Evolutionary conservation across 37 sponge, comb jelly and placozoan species (phyloP).

Genomic region (Corticium candelabrum): DNA sequence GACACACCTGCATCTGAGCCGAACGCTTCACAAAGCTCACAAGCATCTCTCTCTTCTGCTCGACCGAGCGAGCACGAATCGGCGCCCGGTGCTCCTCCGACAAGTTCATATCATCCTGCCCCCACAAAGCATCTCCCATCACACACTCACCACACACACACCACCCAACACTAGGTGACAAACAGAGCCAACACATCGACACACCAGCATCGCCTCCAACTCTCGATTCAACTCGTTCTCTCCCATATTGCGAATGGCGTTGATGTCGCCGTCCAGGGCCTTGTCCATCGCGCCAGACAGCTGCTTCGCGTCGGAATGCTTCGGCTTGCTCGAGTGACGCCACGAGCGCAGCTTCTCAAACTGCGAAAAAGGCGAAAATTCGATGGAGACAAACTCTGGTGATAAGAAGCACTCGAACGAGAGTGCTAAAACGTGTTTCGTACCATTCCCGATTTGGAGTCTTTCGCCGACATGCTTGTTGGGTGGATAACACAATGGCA

Average conservation of each 20-base stretch:
- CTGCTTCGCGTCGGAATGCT: too few species aligned
- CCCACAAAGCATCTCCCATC: too few species aligned
- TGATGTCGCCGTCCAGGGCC: constrained; percentile 29
- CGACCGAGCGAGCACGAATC: constrained; percentile 48
- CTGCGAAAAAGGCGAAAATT: neutral
- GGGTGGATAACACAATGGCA: too few species aligned
- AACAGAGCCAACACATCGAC: neutral
- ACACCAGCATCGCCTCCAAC: constrained; percentile 32
- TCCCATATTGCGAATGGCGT: constrained; percentile 27
- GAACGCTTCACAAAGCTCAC: constrained; percentile 34
- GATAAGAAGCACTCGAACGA: too few species aligned
- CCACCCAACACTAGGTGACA: too few species aligned
- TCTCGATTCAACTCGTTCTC: constrained; percentile 41
- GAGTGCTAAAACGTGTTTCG: neutral
- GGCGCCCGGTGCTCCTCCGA: constrained; percentile 62
- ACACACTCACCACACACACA: too few species aligned
- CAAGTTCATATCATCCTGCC: constrained; percentile 90
- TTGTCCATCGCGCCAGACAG: constrained; percentile 14
- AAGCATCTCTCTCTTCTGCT: constrained; percentile 60
- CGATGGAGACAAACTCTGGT: too few species aligned
- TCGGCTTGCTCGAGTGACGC: neutral
- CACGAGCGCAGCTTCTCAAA: neutral
- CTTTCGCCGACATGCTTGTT: neutral
- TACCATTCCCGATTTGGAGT: neutral
- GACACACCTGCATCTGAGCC: neutral